Base-by-base conservation (phyloP, 1,140 invertebrate species). In the Caerostris extrusa region DNA sequence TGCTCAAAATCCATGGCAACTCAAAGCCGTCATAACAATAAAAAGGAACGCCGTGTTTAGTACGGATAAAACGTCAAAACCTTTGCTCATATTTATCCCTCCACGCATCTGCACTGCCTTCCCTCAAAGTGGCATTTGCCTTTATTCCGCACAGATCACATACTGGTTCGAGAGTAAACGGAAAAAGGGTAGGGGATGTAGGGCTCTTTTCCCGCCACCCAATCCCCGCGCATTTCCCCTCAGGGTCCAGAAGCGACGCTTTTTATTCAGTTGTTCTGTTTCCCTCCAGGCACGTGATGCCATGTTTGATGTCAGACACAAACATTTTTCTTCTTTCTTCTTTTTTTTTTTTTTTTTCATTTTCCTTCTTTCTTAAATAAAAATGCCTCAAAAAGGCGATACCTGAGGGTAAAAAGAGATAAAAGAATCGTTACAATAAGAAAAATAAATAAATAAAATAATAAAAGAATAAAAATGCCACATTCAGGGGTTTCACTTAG, bases 61-160 rank as follows among this genome's bases (percentile, higher is more conserved):
- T n/a, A 67, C 17, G 61, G 17, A 5, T n/a, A n/a, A 53, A 50
- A 77, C 7, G 10, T 3, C 4, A 50, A 77, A 53, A 77, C 34
- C 34, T 50, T n/a, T 53, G 34, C 14, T 53, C 10, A 14, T 12
- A 5, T 50, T 50, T 12, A 5, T 2, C 5, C 10, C 14, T 77
- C 3, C 50, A 77, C 34, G 71, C 50, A 53, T 77, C 50, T 34
- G 5, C 61, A 77, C 71, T 12, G 3, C 53, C 71, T 77, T 12
- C 10, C 34, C 3, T 4, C 3, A 77, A 77, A 77, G 50, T 77
- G 71, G 34, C 71, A 77, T 53, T 77, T 77, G 19, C 0, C 34
- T 77, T 50, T 77, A 77, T 53, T 77, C 53, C 50, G 71, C 71
- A 77, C 71, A 77, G 7, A 77, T 77, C 71, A 77, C 34, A 34